Conservation (phyloP, 1,140 invertebrate genomes). For the Apis cerana region DNA sequence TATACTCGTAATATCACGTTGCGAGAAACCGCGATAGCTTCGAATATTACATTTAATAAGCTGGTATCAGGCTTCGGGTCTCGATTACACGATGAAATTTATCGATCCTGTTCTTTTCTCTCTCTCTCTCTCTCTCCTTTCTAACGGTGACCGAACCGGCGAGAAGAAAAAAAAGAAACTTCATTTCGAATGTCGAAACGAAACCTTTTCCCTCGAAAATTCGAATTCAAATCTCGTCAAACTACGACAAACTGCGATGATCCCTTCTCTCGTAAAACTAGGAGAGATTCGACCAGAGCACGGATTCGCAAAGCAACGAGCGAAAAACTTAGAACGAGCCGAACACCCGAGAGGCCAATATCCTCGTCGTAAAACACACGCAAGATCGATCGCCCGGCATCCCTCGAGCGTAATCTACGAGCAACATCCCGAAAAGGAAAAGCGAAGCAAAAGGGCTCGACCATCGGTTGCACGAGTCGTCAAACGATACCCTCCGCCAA, state of each 20-base stretch:
- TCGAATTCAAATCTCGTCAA: no score
- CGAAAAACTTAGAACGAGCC: no score
- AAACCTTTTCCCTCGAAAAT: background rate
- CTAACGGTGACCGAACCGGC: background rate
- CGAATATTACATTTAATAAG: slow-evolving; percentile 48
- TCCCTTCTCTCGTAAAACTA: no score
- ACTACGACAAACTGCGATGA: no score
- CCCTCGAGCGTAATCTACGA: no score
- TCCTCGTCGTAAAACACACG: no score
- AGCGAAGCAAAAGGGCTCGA: background rate
- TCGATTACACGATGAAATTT: slow-evolving; percentile 23
- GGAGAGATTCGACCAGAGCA: no score
- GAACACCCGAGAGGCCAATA: no score
- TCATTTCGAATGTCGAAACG: background rate
- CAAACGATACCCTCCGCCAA: slow-evolving; percentile 28
- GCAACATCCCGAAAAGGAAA: background rate
- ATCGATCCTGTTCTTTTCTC: background rate
- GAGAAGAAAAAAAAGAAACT: background rate
- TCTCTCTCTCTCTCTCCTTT: background rate
- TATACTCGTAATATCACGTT: slow-evolving; percentile 51
- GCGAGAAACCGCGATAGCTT: slow-evolving; percentile 24
- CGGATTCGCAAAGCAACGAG: no score
- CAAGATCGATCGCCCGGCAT: no score
- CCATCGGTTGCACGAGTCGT: background rate
- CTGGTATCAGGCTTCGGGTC: slow-evolving; percentile 18